Base-by-base conservation (phyloP, 2,797 vertebrate genomes). In the Sebastes paucispinis region DNA sequence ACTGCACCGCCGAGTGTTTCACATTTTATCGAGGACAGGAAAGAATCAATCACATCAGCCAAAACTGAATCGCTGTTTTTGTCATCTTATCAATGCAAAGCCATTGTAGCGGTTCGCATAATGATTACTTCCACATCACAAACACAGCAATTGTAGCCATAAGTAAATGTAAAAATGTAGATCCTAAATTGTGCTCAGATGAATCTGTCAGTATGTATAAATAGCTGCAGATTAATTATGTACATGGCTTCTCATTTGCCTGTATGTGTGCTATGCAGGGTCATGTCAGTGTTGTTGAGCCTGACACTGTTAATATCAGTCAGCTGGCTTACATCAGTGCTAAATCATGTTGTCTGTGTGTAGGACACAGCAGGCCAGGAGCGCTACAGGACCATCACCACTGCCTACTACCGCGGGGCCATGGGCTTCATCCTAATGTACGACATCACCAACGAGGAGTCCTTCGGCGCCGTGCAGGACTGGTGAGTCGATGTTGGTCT, bases 341-440 rank as follows among this genome's bases (percentile, higher is more conserved):
- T 74, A 73, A 79, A 70, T 75, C 73, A 66, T 73, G 50, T 79
- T 88, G 39, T 90, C 43, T 91, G 73, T 89, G 71, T 83, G 67
- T 81, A 99, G 98, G 98, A 99, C 93, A 99, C 98, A 79, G 98
- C 98, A 24, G 98, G 98, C 69, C 98, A 99, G 94, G 98, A 99
- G 90, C 96, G 98, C 81, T 99, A 99, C 92, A 96, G 98, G 89
- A 99, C 98, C 77, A 99, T 99, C 93, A 99, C 98, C 67, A 99
- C 98, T 4, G 98, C 98, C 31, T 99, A 99, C 93, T 99, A 99
- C 85, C 96, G 98, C 1, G 98, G 98, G 2, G 98, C 98, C 86
- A 99, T 99, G 98, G 98, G 98, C 82, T 99, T 99, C 93, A 98
- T 99, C 93, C 96, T 99, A 84, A 99, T 99, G 98, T 99, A 99